Conservation (phyloP, 64 coral and sea anemone genomes). For the Actinia equina region DNA sequence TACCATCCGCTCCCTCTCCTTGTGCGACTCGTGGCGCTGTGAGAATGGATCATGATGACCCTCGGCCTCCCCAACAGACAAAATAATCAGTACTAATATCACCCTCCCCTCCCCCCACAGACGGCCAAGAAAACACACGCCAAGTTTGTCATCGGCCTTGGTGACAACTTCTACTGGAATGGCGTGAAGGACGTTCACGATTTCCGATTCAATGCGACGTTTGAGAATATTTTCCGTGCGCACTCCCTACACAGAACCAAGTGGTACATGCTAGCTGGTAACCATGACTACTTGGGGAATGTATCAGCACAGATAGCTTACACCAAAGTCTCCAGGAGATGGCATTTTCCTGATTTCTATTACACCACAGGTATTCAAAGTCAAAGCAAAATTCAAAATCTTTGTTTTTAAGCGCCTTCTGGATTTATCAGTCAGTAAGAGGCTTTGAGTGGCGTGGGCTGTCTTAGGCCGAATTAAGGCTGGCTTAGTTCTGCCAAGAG, state of each 20-base stretch:
- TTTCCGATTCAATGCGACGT: slow-evolving; percentile 79
- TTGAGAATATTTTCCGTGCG: slow-evolving; percentile 78
- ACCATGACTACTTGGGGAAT: slow-evolving; percentile 93
- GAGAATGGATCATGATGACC: too few relatives aligned
- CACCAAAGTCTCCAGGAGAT: slow-evolving; percentile 65
- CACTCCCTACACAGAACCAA: slow-evolving; percentile 50
- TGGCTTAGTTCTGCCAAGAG: too few relatives aligned
- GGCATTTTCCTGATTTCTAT: slow-evolving; percentile 11
- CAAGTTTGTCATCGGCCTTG: slow-evolving; percentile 28
- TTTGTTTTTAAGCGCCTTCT: too few relatives aligned
- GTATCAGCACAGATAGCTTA: slow-evolving; percentile 92
- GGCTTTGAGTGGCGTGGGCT: too few relatives aligned
- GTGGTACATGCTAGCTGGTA: slow-evolving; percentile 88
- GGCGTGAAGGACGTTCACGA: slow-evolving; percentile 85
- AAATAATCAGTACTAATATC: neutral
- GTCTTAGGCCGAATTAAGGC: too few relatives aligned
- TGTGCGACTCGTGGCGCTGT: too few relatives aligned
- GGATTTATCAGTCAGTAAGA: too few relatives aligned
- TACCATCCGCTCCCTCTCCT: too few relatives aligned
- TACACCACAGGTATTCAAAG: neutral
- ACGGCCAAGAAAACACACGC: neutral
- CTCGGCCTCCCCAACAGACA: neutral
- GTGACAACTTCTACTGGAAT: slow-evolving; percentile 85
- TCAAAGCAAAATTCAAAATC: neutral
- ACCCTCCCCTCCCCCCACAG: neutral